Conservation (phyloP, 2,113 vertebrate species). For the Halichoeres trimaculatus region DNA sequence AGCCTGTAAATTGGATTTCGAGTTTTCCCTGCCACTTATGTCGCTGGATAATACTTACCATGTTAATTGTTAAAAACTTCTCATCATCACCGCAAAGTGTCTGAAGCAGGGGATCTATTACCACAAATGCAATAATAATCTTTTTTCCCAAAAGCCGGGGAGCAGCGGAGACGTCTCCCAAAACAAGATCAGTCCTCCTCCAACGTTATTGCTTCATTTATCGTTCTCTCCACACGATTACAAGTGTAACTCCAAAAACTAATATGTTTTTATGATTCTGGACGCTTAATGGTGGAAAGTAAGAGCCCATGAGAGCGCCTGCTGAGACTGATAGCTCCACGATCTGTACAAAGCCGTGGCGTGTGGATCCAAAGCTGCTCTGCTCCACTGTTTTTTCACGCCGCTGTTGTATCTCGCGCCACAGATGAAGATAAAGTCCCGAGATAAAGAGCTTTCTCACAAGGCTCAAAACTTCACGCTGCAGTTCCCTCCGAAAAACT, state of each 20-base stretch:
- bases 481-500: slow-evolving; percentile 12
- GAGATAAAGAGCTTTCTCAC: slow-evolving; percentile 37
- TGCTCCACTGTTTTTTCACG: slow-evolving; percentile 12
- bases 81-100: slow-evolving; percentile 45
- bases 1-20: slow-evolving; percentile 59
- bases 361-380: slow-evolving; percentile 11
- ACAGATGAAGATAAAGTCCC: slow-evolving; percentile 18
- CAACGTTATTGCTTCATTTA: slow-evolving; percentile 53
- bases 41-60: slow-evolving; percentile 22
- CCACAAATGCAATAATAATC: slow-evolving; percentile 39
- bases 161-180: slow-evolving; percentile 36
- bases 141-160: slow-evolving; percentile 31
- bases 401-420: slow-evolving; percentile 6
- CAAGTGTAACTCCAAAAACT: slow-evolving; percentile 39
- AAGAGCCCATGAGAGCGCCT: slow-evolving; percentile 35
- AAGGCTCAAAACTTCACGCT: slow-evolving; percentile 15
- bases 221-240: slow-evolving; percentile 30
- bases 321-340: slow-evolving; percentile 25
- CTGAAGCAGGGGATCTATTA: slow-evolving; percentile 58
- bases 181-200: slow-evolving; percentile 40
- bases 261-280: slow-evolving; percentile 60
- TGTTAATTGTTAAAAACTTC: slow-evolving; percentile 54
- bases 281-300: slow-evolving; percentile 39
- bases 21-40: slow-evolving; percentile 27
- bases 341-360: slow-evolving; percentile 2